Percentiles rank a stretch among this genome's conserved stretches.
These are phyloP conservation scores for Alosa alosa DNA, from an alignment of 2,113 vertebrate species.

Conservation along the genomic window DNA sequence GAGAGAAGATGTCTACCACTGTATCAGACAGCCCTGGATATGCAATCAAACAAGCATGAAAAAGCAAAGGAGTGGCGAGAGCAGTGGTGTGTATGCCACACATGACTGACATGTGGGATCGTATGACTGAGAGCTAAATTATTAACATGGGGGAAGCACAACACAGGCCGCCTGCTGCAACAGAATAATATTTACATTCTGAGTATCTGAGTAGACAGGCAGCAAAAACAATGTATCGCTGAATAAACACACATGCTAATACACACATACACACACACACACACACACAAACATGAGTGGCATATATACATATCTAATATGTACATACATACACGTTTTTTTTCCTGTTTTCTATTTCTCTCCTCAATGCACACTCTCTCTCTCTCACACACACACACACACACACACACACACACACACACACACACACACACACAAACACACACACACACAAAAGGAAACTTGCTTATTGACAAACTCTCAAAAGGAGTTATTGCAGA, in stretches of 20 bases:
- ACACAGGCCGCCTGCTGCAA: neutral
- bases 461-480: neutral
- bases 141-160: slow-evolving; percentile 14
- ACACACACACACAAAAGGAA: neutral
- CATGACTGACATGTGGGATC: neutral
- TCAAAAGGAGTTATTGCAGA: neutral
- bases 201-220: slow-evolving; percentile 1
- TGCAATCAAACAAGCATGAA: slow-evolving; percentile 4
- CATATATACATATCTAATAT: slow-evolving; percentile 3
- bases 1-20: neutral
- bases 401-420: neutral
- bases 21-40: neutral
- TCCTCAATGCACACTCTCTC: neutral
- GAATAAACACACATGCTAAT: neutral
- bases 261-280: slow-evolving; percentile 15
- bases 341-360: neutral
- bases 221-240: neutral
- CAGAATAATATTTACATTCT: slow-evolving; percentile 5
- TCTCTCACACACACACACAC: neutral
- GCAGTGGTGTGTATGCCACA: neutral
- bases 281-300: neutral
- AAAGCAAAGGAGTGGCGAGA: neutral
- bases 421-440: neutral
- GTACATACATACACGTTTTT: neutral
- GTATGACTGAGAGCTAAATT: slow-evolving; percentile 6